Evolutionary conservation across 1,140 invertebrate species (phyloP).

Genomic region (Olivierus martensii): DNA sequence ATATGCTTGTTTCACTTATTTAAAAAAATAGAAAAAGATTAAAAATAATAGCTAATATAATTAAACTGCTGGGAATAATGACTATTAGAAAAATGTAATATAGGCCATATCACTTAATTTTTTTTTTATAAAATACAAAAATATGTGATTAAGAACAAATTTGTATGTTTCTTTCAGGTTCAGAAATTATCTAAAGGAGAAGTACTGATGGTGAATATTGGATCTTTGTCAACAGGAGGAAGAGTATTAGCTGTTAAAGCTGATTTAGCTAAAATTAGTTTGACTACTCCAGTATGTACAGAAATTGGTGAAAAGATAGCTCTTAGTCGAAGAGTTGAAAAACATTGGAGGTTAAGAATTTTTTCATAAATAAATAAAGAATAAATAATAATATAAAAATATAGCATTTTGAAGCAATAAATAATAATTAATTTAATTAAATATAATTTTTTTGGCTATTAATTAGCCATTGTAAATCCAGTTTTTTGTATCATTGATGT

Average conservation of each 20-base stretch:
- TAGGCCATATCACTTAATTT: no score
- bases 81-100: no score
- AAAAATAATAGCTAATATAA: no score
- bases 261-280: conserved; percentile 93
- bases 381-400: neutral
- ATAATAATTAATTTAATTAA: no score
- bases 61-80: no score
- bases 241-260: conserved; percentile 89
- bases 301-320: conserved; percentile 98
- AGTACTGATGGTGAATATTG: conserved; percentile 95
- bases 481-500: no score
- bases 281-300: conserved; percentile 96
- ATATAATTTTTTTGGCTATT: neutral
- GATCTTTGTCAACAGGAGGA: conserved; percentile 94
- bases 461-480: no score
- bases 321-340: conserved; percentile 90
- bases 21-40: no score
- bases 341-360: conserved; percentile 88
- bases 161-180: conserved; percentile 41
- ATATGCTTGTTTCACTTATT: no score
- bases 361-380: neutral
- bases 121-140: no score
- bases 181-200: conserved; percentile 78
- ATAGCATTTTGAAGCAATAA: no score
- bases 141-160: no score